phyloP scores from a whole-genome alignment of 2,888 invertebrate genomes.

The Euplexia lucipara region DNA sequence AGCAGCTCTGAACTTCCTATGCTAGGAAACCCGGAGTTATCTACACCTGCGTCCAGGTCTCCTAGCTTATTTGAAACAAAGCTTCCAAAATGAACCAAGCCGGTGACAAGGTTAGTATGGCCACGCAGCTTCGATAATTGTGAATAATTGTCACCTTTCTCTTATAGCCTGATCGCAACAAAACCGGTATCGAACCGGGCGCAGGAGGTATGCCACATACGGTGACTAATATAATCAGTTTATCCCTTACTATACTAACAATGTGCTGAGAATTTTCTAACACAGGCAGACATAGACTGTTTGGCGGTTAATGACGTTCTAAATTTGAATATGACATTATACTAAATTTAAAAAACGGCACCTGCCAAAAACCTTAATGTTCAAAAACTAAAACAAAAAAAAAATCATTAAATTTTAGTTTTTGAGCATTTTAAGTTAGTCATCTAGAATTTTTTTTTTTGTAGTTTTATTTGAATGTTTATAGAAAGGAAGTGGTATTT shows the following conservation, averaged over 20 bases:
- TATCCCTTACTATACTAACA: slow-evolving; percentile 42
- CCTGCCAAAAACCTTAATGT: too few species aligned
- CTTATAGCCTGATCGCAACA: slow-evolving; percentile 47
- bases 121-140: slow-evolving; percentile 35
- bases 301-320: slow-evolving; percentile 4
- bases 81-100: neutral
- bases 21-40: too few species aligned
- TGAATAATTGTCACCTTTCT: slow-evolving; percentile 62
- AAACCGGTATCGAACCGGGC: slow-evolving; percentile 53
- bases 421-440: too few species aligned
- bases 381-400: too few species aligned
- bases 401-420: neutral
- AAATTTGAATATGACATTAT: neutral
- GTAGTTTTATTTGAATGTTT: too few species aligned
- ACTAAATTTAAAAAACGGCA: neutral
- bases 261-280: slow-evolving; percentile 9
- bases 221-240: slow-evolving; percentile 54
- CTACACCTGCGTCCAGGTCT: too few species aligned
- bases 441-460: neutral
- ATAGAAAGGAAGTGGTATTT: too few species aligned
- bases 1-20: too few species aligned
- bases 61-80: neutral
- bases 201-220: slow-evolving; percentile 21
- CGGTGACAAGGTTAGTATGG: neutral
- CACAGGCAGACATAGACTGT: neutral